These are phyloP conservation scores for Artibeus jamaicensis DNA, from an alignment of 2,797 vertebrate genomes.

Conservation along the genomic window DNA sequence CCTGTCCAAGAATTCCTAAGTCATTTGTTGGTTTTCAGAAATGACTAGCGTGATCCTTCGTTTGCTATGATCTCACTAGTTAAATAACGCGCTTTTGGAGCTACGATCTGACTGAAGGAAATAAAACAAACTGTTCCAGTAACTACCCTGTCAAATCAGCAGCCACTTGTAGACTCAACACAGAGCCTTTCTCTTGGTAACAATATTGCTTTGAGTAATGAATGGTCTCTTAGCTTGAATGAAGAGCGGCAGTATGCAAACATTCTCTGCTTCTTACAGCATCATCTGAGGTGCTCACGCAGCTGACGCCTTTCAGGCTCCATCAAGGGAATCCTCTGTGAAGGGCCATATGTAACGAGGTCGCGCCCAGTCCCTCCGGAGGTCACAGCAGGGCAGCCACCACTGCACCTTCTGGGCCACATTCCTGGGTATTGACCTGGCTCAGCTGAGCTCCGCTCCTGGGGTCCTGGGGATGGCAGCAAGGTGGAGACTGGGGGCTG, in stretches of 20 bases:
- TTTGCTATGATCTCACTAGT: neutral
- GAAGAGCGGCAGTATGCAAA: neutral
- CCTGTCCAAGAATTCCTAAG: neutral
- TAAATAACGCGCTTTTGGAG: neutral
- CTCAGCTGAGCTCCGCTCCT: too few species aligned
- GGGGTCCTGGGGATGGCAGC: neutral
- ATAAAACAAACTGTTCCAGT: neutral
- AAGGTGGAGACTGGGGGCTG: neutral
- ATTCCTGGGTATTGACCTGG: neutral
- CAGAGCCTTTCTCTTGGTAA: neutral
- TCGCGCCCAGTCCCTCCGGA: neutral
- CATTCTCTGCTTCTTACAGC: neutral
- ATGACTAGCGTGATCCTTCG: neutral
- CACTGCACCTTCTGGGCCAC: neutral
- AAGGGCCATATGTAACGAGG: neutral
- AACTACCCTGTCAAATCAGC: neutral
- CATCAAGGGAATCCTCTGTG: neutral
- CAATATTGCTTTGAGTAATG: neutral
- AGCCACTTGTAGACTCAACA: neutral
- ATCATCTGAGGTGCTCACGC: neutral
- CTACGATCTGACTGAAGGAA: neutral
- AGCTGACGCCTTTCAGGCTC: neutral
- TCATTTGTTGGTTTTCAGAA: neutral
- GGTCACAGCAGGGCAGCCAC: neutral
- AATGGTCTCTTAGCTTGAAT: neutral